These are phyloP conservation scores for Sigmodon hispidus DNA, from an alignment of 2,113 vertebrate species.

Conservation along the genomic window DNA sequence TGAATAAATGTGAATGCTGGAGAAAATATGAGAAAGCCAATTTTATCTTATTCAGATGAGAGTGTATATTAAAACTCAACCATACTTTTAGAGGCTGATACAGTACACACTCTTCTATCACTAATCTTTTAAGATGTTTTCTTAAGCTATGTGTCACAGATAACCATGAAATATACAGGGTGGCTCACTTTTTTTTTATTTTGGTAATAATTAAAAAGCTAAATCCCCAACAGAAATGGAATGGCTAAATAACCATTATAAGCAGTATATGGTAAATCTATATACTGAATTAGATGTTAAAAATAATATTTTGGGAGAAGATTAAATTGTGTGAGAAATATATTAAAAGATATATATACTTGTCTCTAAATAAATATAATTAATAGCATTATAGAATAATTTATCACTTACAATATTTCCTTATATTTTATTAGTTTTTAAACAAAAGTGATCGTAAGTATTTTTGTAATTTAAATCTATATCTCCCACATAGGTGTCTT, in stretches of 20 bases:
- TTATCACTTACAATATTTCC: background rate
- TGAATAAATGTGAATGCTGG: background rate
- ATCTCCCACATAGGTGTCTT: background rate
- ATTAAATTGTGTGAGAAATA: slow-evolving; percentile 26
- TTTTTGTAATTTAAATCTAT: background rate
- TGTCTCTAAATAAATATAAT: background rate
- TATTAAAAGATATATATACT: background rate
- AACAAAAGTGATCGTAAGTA: background rate
- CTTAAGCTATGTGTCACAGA: background rate
- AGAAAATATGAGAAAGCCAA: background rate
- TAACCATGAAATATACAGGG: background rate
- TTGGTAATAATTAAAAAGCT: background rate
- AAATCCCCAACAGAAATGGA: background rate
- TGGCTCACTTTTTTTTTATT: background rate
- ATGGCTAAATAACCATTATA: background rate
- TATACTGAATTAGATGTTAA: background rate
- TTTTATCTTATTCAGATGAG: background rate
- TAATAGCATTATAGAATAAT: background rate
- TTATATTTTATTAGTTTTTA: background rate
- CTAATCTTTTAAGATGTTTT: background rate
- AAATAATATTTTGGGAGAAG: slow-evolving; percentile 27
- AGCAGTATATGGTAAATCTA: background rate
- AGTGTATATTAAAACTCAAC: background rate
- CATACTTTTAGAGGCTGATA: background rate
- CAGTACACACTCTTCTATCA: background rate